Percentiles rank a stretch among this genome's conserved stretches.
Conservation (phyloP, 2,888 invertebrate species). For the Agrochola litura region DNA sequence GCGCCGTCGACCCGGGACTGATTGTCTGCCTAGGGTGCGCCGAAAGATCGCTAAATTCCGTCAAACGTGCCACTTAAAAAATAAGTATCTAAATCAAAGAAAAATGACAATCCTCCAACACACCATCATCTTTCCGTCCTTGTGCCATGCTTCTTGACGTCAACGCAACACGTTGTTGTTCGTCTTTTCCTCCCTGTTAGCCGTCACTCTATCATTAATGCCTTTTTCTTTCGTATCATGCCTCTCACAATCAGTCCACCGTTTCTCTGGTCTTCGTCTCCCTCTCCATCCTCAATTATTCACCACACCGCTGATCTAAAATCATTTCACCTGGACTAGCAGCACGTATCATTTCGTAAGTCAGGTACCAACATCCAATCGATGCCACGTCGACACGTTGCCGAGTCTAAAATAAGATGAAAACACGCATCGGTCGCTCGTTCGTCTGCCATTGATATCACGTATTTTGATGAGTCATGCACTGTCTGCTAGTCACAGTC, state of each 20-base stretch:
- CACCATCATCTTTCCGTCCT: neutral
- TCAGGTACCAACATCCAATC: constrained; percentile 48
- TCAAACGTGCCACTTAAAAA: neutral
- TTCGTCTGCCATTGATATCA: constrained; percentile 75
- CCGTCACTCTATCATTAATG: neutral
- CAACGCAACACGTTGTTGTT: neutral
- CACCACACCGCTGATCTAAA: constrained; percentile 5
- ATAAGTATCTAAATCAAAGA: neutral
- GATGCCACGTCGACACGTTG: constrained; percentile 68
- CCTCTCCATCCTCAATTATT: neutral
- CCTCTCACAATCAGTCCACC: neutral
- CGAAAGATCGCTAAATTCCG: neutral
- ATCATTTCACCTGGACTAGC: constrained; percentile 36
- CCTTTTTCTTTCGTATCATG: neutral
- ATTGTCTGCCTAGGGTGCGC: too few species aligned
- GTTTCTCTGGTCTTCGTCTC: neutral
- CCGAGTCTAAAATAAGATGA: constrained; percentile 76
- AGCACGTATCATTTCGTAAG: constrained; percentile 38
- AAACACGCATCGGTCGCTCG: constrained; percentile 66
- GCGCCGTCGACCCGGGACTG: too few species aligned
- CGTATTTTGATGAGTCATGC: constrained; percentile 75
- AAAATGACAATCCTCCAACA: neutral
- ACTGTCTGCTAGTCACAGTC: constrained; percentile 68
- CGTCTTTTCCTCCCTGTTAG: neutral
- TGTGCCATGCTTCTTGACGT: neutral